These are phyloP conservation scores for Euclidia mi DNA, from an alignment of 2,888 invertebrate species.

Conservation along the genomic window DNA sequence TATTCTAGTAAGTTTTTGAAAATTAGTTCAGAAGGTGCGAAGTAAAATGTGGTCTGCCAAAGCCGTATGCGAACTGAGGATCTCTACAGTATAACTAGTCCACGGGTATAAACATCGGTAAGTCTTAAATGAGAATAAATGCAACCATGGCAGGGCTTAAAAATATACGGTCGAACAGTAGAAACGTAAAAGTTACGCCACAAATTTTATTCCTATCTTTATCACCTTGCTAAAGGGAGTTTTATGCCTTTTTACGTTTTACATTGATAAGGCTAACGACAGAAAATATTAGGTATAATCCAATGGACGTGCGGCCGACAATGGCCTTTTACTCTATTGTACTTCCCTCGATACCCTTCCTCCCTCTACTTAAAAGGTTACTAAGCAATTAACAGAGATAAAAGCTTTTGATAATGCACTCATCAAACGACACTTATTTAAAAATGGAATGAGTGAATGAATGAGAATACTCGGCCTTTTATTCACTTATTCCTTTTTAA, in stretches of 20 bases:
- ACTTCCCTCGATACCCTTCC: slow-evolving; percentile 5
- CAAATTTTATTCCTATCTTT: slow-evolving; percentile 14
- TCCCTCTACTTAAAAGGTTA: slow-evolving; percentile 9
- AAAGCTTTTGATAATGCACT: slow-evolving; percentile 3
- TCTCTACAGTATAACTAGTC: too few species aligned
- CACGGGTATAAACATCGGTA: too few species aligned
- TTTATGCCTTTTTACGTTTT: slow-evolving; percentile 15
- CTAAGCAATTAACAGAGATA: background rate
- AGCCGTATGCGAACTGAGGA: too few species aligned
- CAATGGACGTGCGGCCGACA: slow-evolving; percentile 2
- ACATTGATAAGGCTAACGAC: slow-evolving; percentile 13
- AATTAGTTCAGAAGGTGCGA: too few species aligned
- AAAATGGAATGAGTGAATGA: slow-evolving; percentile 2
- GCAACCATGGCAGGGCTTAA: too few species aligned
- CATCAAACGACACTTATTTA: slow-evolving; percentile 1
- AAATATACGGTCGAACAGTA: too few species aligned
- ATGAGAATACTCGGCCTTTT: slow-evolving; percentile 42
- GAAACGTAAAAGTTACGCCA: too few species aligned
- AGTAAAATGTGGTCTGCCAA: too few species aligned
- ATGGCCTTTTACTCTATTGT: slow-evolving; percentile 7
- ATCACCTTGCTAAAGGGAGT: slow-evolving; percentile 15
- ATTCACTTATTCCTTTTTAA: too few species aligned
- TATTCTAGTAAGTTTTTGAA: too few species aligned
- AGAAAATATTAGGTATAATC: slow-evolving; percentile 5
- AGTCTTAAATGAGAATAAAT: too few species aligned